These are phyloP conservation scores for Tetraneura akinire DNA, from an alignment of 1,140 invertebrate species.

Conservation along the genomic window DNA sequence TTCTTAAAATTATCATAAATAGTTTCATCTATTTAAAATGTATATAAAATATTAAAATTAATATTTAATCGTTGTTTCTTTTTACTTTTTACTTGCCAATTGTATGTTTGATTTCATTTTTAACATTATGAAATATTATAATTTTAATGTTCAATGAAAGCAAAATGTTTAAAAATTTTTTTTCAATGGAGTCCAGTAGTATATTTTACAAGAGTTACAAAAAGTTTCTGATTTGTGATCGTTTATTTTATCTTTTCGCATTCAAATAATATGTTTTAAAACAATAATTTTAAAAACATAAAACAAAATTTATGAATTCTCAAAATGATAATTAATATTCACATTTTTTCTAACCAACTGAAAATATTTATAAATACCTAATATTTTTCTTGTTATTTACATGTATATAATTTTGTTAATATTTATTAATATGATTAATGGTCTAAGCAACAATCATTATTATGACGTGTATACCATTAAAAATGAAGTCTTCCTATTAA, in stretches of 20 bases:
- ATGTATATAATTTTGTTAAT: background rate
- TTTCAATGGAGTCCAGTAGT: constrained; percentile 38
- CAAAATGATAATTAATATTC: background rate
- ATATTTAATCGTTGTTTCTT: constrained; percentile 31
- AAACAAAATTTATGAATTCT: background rate
- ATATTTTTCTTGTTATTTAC: constrained; percentile 4
- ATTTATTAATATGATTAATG: constrained; percentile 12
- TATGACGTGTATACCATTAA: constrained; percentile 8
- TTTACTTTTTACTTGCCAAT: constrained; percentile 49
- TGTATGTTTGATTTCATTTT: constrained; percentile 26
- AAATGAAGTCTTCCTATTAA: constrained; percentile 27
- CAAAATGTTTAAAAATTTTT: background rate
- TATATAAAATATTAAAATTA: background rate
- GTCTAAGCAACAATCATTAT: background rate
- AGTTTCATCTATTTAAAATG: too few species aligned
- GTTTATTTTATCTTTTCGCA: background rate
- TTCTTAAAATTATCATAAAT: too few species aligned
- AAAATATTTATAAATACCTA: too few species aligned
- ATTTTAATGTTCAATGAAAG: background rate
- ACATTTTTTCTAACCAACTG: background rate
- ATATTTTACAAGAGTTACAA: background rate
- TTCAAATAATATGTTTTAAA: background rate
- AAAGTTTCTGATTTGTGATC: background rate
- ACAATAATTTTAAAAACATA: background rate
- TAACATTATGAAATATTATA: background rate